Evolutionary conservation across 2,797 vertebrate genomes (phyloP).

Genomic region (Dendrocincla fuliginosa): DNA sequence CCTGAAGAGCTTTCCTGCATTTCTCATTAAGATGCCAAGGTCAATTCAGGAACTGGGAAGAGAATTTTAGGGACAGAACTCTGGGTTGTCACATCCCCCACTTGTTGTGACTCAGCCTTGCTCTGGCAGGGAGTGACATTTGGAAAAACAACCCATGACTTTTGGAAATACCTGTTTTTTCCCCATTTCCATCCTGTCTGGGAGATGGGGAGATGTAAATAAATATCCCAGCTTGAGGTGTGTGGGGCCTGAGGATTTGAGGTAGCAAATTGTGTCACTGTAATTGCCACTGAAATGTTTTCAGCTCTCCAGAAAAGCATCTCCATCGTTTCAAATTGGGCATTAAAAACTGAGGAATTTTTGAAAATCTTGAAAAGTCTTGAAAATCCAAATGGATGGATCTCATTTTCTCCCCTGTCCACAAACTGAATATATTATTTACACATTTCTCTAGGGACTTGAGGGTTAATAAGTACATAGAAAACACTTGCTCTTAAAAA

Average conservation of each 20-base stretch:
- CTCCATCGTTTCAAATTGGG: background rate
- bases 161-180: background rate
- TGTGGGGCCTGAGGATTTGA: background rate
- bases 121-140: background rate
- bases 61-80: background rate
- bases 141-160: background rate
- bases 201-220: background rate
- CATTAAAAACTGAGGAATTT: background rate
- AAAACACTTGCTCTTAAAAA: background rate
- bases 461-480: background rate
- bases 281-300: background rate
- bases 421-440: background rate
- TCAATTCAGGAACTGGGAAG: background rate
- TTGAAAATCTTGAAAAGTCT: no score
- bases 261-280: rapidly evolving
- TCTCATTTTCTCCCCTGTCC: background rate
- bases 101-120: background rate
- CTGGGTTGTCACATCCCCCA: background rate
- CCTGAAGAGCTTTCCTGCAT: background rate
- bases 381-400: background rate
- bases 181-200: background rate
- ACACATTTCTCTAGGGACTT: background rate
- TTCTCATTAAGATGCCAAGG: background rate
- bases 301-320: background rate
- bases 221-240: background rate